Conservation (phyloP, 2,888 invertebrate genomes). For the Nymphalis polychloros region DNA sequence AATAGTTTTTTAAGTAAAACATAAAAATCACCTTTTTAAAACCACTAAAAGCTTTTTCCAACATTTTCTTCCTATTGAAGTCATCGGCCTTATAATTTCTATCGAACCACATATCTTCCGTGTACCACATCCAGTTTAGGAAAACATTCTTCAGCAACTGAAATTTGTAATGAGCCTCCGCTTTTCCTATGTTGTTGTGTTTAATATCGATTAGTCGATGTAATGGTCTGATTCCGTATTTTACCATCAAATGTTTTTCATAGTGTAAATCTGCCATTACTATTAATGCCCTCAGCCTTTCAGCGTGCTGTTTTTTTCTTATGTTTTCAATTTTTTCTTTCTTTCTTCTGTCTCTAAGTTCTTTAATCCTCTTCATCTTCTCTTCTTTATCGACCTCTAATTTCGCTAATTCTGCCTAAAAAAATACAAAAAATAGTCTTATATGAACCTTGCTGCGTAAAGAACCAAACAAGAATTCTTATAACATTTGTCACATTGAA, state of each 20-base stretch:
- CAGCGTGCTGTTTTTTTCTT: slow-evolving; percentile 79
- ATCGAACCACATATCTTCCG: slow-evolving; percentile 73
- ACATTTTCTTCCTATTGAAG: slow-evolving; percentile 74
- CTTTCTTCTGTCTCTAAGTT: slow-evolving; percentile 83
- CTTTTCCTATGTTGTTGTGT: slow-evolving; percentile 67
- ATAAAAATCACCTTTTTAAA: slow-evolving; percentile 77
- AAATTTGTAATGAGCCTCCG: slow-evolving; percentile 70
- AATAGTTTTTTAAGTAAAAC: too few species aligned
- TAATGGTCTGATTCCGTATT: slow-evolving; percentile 68
- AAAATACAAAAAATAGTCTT: background rate
- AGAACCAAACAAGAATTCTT: too few species aligned
- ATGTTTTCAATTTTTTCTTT: slow-evolving; percentile 83
- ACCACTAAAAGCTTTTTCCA: slow-evolving; percentile 65
- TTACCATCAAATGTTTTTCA: slow-evolving; percentile 64
- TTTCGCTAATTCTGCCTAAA: slow-evolving; percentile 73
- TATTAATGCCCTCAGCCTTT: slow-evolving; percentile 67
- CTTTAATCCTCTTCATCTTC: slow-evolving; percentile 81
- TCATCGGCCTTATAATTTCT: slow-evolving; percentile 81
- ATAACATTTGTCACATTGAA: too few species aligned
- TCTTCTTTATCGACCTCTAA: slow-evolving; percentile 83
- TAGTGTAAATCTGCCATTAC: slow-evolving; percentile 80
- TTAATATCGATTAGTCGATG: slow-evolving; percentile 60
- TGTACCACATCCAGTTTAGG: slow-evolving; percentile 77
- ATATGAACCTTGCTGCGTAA: background rate
- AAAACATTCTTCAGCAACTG: slow-evolving; percentile 76